Evolutionary conservation across 2,113 vertebrate genomes (phyloP).

Genomic region (Ceyx cyanopectus): DNA sequence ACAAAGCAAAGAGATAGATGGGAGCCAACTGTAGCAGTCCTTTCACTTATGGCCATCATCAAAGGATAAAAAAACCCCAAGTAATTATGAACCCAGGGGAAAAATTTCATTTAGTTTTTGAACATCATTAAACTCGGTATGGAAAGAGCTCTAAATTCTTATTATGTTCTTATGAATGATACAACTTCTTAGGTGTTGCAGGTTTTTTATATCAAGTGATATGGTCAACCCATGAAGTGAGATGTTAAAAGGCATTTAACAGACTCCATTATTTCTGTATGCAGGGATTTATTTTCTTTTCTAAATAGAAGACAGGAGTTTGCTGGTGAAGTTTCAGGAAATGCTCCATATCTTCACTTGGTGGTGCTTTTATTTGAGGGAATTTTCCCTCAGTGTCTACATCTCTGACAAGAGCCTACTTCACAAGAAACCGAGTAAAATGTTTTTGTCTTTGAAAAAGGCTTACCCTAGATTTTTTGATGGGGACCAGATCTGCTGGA

Average conservation of each 20-base stretch:
- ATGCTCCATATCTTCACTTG: not conserved
- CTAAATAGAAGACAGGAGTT: not conserved
- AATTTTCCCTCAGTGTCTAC: not conserved
- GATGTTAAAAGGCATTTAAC: not conserved
- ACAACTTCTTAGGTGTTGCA: not conserved
- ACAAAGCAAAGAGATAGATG: not conserved
- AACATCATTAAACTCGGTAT: not conserved
- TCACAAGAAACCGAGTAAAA: constrained; percentile 13
- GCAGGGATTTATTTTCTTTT: not conserved
- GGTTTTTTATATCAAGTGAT: not conserved
- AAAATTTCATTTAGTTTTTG: not conserved
- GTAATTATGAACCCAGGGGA: not conserved
- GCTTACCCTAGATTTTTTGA: constrained; percentile 11
- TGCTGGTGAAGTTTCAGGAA: not conserved
- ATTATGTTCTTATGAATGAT: not conserved
- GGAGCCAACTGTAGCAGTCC: not conserved
- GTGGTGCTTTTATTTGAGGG: not conserved
- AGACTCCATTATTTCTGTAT: not conserved
- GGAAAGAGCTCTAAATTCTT: not conserved
- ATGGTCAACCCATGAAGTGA: not conserved
- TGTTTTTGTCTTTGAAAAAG: not conserved
- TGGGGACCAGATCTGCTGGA: constrained; percentile 3
- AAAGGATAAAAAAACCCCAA: not conserved
- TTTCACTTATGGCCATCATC: not conserved
- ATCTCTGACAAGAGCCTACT: not conserved